Percentiles rank a stretch among this genome's conserved stretches.
Evolutionary conservation across 1,140 invertebrate genomes (phyloP).

Genomic region (Episyrphus balteatus): DNA sequence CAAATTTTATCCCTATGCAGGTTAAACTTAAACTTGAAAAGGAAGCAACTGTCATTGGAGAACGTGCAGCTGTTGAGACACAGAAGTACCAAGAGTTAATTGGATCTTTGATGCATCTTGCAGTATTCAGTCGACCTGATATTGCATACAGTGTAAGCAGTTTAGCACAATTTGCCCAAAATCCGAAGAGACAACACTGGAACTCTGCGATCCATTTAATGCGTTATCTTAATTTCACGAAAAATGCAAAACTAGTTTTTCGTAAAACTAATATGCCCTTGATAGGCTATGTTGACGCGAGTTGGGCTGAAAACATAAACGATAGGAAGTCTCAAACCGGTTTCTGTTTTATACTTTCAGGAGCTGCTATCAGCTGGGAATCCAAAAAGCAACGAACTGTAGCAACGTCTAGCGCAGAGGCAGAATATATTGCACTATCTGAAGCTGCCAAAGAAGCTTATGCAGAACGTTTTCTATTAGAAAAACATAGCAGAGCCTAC

Average conservation of each 20-base stretch:
- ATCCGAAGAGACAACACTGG: constrained; percentile 21
- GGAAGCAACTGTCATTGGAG: constrained; percentile 1
- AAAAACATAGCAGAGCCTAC: neutral
- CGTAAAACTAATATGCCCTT: neutral
- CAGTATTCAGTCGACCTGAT: constrained; percentile 32
- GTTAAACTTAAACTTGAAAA: constrained; percentile 14
- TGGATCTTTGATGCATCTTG: constrained; percentile 31
- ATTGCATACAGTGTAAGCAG: constrained; percentile 19
- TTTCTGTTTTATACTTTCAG: constrained; percentile 20
- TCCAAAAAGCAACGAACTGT: constrained; percentile 28
- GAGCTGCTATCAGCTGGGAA: constrained; percentile 19
- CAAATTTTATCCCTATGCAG: constrained; percentile 11
- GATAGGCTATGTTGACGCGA: too few species aligned
- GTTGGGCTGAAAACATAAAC: constrained; percentile 20
- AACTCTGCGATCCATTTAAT: constrained; percentile 8
- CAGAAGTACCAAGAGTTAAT: constrained; percentile 28
- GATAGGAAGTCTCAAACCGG: constrained; percentile 31
- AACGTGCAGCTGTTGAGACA: neutral
- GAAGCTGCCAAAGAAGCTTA: constrained; percentile 18
- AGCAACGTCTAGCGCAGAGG: constrained; percentile 30
- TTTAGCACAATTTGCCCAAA: constrained; percentile 16
- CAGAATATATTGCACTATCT: constrained; percentile 30
- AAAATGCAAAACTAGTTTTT: neutral
- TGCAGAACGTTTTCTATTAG: neutral
- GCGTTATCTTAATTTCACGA: neutral